Evolutionary conservation across 2,888 invertebrate species (phyloP).

Genomic region (Masnerella sp.): DNA sequence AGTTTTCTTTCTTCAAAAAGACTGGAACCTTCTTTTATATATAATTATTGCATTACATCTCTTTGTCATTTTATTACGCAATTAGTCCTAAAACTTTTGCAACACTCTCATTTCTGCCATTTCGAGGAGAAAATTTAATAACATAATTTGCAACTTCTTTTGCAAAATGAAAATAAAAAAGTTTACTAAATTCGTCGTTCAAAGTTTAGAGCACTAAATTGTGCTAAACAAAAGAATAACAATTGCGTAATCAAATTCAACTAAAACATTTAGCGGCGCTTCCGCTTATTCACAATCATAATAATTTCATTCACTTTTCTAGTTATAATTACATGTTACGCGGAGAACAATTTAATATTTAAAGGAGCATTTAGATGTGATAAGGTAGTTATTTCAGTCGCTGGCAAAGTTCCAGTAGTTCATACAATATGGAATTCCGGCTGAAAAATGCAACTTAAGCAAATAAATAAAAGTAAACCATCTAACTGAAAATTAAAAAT

Average conservation of each 20-base stretch:
- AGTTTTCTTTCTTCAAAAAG: neutral
- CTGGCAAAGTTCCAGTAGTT: conserved; percentile 45
- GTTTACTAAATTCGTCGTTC: no score
- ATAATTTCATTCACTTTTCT: conserved; percentile 35
- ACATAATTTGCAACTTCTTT: no score
- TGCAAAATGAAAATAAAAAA: no score
- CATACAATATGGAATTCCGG: conserved; percentile 25
- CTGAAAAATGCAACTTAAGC: conserved; percentile 23
- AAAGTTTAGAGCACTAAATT: no score
- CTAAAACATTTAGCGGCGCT: conserved; percentile 3
- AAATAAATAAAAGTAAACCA: conserved; percentile 20
- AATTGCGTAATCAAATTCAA: conserved; percentile 1
- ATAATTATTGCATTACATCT: neutral
- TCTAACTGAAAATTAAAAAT: neutral
- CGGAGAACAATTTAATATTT: conserved; percentile 44
- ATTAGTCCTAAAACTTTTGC: no score
- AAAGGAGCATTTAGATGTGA: conserved; percentile 44
- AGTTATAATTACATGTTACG: conserved; percentile 33
- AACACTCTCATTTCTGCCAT: no score
- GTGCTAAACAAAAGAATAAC: no score
- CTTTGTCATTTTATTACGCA: neutral
- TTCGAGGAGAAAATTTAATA: no score
- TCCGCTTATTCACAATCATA: conserved; percentile 6
- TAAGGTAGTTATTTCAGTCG: conserved; percentile 35
- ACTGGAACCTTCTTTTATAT: neutral